phyloP scores from a whole-genome alignment of 2,113 vertebrate genomes.

The Promerops cafer region DNA sequence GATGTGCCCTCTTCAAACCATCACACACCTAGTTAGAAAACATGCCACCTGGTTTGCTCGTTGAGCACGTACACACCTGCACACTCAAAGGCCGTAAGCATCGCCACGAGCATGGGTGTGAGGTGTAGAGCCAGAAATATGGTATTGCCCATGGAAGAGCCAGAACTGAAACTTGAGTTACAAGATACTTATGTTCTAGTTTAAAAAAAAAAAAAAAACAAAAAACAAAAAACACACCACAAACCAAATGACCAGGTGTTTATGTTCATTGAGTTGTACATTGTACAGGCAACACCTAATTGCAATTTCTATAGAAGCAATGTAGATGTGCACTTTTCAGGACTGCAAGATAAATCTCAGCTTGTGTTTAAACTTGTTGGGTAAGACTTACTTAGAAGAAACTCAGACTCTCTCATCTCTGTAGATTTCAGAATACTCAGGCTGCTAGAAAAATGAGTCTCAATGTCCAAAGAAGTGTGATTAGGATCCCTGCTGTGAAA shows the following conservation, averaged over 20 bases:
- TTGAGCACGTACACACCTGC: neutral
- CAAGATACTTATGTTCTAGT: neutral
- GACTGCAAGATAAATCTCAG: neutral
- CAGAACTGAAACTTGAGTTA: neutral
- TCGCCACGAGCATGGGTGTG: neutral
- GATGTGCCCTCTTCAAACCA: neutral
- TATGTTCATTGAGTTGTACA: neutral
- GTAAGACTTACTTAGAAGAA: neutral
- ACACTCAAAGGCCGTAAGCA: neutral
- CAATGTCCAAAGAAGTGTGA: constrained; percentile 20
- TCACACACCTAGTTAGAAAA: neutral
- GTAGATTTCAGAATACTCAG: neutral
- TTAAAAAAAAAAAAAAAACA: neutral
- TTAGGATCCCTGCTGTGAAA: constrained; percentile 44
- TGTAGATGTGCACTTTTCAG: neutral
- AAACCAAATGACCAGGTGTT: neutral
- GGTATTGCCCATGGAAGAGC: neutral
- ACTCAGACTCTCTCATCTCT: neutral
- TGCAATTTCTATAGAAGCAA: neutral
- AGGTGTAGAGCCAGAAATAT: neutral
- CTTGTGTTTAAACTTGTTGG: neutral
- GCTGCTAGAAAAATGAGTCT: constrained; percentile 13
- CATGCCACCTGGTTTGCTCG: neutral
- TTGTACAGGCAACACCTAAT: neutral
- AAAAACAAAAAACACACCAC: too few relatives aligned